Base-by-base conservation (phyloP, 2,113 vertebrate genomes). In the Semnornis frantzii region DNA sequence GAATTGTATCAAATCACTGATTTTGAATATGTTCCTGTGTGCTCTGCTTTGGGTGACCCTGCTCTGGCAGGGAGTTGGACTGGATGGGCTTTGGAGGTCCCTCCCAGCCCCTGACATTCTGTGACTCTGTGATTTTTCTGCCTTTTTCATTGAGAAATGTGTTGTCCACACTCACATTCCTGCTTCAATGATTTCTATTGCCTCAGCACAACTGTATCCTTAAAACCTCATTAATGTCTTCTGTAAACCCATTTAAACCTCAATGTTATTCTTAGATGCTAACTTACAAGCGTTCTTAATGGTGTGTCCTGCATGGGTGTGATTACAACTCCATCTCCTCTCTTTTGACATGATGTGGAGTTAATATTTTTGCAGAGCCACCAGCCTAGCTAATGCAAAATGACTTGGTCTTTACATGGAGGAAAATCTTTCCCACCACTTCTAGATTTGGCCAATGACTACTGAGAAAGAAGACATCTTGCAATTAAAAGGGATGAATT, bases 221-320 rank as follows among this genome's bases (percentile, higher is more conserved):
- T 87, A 75, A 87, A 94, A 75, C 58, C 62, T 88, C 58, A 68
- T 92, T 59, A 65, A 37, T 23, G 15, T 30, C 74, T 86, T 58
- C 16, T 65, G 82, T 62, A 72, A 77, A 90, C 25, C 72, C 27
- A 3, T 91, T 81, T 83, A 33, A 77, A 60, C n/a, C 8, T 69
- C 60, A 58, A 57, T 92, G 89, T 93, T 93, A 93, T 90, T 94
- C 91, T 91, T 68, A 91, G 83, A 94, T 92, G 85, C 62, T 85
- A 87, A 96, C 91, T 90, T 86, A 20, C 58, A 69, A 72, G 83
- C 24, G 15, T 34, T 81, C 77, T 81, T 90, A 94, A 95, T 90
- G 86, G 73, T 31, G 39, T 64, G 87, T 86, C 90, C 86, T 0
- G 12, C 90, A 52, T 83, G 79, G 42, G 16, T 59, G 87, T 82